Percentiles rank a stretch among this genome's conserved stretches.
phyloP scores from a whole-genome alignment of 2,888 invertebrate genomes.

The Scaptomyza tumidula region DNA sequence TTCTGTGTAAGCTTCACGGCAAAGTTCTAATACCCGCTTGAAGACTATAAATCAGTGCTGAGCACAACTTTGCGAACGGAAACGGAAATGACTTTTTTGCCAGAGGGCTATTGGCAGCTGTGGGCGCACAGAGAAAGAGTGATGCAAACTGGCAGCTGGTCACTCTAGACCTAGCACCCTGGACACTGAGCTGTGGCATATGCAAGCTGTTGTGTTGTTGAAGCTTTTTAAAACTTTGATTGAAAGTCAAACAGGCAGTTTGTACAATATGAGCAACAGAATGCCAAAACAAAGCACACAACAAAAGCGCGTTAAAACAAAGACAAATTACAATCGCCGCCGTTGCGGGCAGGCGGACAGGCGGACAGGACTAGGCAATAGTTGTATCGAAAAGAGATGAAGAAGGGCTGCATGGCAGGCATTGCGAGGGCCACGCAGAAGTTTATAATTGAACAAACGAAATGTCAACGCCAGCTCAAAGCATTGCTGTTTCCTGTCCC shows the following conservation, averaged over 20 bases:
- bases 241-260: constrained; percentile 72
- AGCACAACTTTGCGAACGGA: constrained; percentile 65
- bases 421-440: too few relatives aligned
- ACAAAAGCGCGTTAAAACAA: constrained; percentile 69
- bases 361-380: not conserved
- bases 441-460: too few relatives aligned
- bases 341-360: not conserved
- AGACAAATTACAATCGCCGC: constrained; percentile 25
- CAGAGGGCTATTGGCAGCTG: constrained; percentile 42
- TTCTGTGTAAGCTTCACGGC: constrained; percentile 27
- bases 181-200: constrained; percentile 53
- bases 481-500: constrained; percentile 41
- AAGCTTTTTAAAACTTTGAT: constrained; percentile 77
- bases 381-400: constrained; percentile 1
- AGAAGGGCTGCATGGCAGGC: too few relatives aligned
- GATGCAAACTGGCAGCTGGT: constrained; percentile 27
- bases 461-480: constrained; percentile 76
- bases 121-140: constrained; percentile 11
- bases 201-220: constrained; percentile 65
- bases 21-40: constrained; percentile 47
- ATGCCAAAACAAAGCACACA: constrained; percentile 57
- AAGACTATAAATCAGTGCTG: constrained; percentile 56
- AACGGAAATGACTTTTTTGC: constrained; percentile 71
- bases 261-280: constrained; percentile 54
- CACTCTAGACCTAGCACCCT: not conserved